Percentiles rank a stretch among this genome's conserved stretches.
Conservation (phyloP, 2,888 invertebrate genomes). For the Agriopis aurantiaria region DNA sequence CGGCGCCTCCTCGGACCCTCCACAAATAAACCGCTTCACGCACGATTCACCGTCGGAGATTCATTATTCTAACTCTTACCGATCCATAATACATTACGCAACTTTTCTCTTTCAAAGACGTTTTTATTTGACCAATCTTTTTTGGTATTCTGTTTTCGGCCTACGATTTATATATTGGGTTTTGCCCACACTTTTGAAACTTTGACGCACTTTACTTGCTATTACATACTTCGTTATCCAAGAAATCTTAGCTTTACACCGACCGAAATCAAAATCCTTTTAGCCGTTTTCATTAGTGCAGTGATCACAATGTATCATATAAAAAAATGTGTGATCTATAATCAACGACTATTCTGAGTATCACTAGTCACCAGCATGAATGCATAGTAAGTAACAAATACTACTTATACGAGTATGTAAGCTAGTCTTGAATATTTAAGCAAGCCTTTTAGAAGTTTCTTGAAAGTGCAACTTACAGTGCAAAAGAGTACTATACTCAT, state of each 20-base stretch:
- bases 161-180: conserved; percentile 44
- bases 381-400: conserved; percentile 3
- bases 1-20: conserved; percentile 78
- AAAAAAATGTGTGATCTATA: neutral
- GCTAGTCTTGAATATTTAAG: conserved; percentile 23
- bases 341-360: neutral
- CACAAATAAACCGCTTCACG: conserved; percentile 86
- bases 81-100: conserved; percentile 70
- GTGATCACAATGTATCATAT: neutral
- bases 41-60: conserved; percentile 83
- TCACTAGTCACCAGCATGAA: neutral
- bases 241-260: neutral
- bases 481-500: conserved; percentile 7
- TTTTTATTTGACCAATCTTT: conserved; percentile 56
- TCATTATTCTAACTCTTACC: conserved; percentile 84
- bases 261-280: neutral
- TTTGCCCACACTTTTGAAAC: neutral
- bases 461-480: conserved; percentile 8
- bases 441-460: conserved; percentile 21
- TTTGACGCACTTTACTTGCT: too few relatives aligned
- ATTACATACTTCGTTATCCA: neutral
- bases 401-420: conserved; percentile 14
- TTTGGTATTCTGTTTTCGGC: conserved; percentile 45
- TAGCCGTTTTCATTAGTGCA: neutral
- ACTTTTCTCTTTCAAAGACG: conserved; percentile 59